A percentile compares a stretch with the other conserved stretches of the same genome.
phyloP scores from a whole-genome alignment of 37 sponge, comb jelly and placozoan genomes.

The Axinella damicornis region DNA sequence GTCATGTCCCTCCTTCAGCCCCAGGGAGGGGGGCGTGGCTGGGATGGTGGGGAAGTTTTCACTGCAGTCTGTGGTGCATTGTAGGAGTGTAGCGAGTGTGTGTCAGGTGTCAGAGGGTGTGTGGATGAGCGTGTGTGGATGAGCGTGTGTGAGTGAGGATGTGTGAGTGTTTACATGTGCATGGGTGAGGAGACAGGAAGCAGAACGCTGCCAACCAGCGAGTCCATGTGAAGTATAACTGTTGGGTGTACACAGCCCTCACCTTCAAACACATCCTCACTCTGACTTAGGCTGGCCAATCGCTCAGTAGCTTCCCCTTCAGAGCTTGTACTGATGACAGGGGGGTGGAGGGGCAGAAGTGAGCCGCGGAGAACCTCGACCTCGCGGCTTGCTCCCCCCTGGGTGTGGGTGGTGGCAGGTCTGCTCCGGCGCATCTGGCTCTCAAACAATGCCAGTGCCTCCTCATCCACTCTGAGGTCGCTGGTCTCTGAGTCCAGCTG shows the following conservation, averaged over 20 bases:
- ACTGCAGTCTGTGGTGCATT: neutral
- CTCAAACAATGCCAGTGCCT: conserved; percentile 15
- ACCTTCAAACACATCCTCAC: conserved; percentile 12
- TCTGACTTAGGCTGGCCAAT: neutral
- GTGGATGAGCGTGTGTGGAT: too few species aligned
- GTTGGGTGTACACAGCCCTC: too few species aligned
- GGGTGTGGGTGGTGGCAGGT: neutral
- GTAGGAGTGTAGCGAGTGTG: too few species aligned
- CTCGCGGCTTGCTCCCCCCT: neutral
- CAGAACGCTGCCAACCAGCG: too few species aligned
- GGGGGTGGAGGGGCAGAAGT: too few species aligned
- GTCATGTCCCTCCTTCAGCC: conserved; percentile 48
- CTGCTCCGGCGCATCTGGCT: conserved; percentile 14
- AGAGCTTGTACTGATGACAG: neutral
- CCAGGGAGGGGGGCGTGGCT: conserved; percentile 33
- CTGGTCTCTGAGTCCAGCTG: conserved; percentile 10
- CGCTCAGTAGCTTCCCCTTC: neutral
- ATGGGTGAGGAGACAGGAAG: too few species aligned
- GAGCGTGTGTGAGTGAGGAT: too few species aligned
- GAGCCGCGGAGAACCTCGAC: neutral
- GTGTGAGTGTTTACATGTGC: too few species aligned
- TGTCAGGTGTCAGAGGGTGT: too few species aligned
- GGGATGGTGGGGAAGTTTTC: conserved; percentile 43
- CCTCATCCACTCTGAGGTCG: conserved; percentile 16
- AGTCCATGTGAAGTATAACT: too few species aligned